Percentiles rank a stretch among this genome's conserved stretches.
These are phyloP conservation scores for Suricata suricatta DNA, from an alignment of 2,113 vertebrate genomes.

Conservation along the genomic window DNA sequence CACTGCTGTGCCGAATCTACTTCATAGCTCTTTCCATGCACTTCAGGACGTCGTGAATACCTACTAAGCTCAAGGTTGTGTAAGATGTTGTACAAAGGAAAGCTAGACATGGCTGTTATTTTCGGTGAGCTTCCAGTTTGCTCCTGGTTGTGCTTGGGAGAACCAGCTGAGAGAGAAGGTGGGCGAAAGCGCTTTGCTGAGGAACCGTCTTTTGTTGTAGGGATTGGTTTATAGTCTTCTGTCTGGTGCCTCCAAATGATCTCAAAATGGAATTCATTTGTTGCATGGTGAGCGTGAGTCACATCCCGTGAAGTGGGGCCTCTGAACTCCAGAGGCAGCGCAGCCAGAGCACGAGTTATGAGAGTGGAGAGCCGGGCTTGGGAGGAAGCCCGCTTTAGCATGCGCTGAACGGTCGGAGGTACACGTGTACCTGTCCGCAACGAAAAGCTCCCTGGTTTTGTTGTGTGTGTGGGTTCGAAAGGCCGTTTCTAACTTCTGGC, in stretches of 20 bases:
- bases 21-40: neutral
- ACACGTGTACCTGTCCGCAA: neutral
- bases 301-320: conserved; percentile 30
- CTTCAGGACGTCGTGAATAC: neutral
- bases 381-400: conserved; percentile 50
- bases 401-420: neutral
- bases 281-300: conserved; percentile 56
- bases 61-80: neutral
- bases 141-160: conserved; percentile 50
- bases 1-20: neutral
- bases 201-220: conserved; percentile 30
- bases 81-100: neutral
- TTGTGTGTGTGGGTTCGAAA: neutral
- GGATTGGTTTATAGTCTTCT: conserved; percentile 32
- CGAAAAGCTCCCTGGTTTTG: neutral
- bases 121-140: neutral
- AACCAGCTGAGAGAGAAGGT: conserved; percentile 3
- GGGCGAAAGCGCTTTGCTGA: neutral
- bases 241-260: conserved; percentile 30
- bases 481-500: neutral
- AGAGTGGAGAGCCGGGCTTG: conserved; percentile 24
- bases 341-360: conserved; percentile 27
- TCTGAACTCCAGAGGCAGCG: conserved; percentile 37
- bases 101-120: neutral
- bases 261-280: conserved; percentile 60